Conservation (phyloP, 2,888 invertebrate species). For the Megalurothrips usitatus region DNA sequence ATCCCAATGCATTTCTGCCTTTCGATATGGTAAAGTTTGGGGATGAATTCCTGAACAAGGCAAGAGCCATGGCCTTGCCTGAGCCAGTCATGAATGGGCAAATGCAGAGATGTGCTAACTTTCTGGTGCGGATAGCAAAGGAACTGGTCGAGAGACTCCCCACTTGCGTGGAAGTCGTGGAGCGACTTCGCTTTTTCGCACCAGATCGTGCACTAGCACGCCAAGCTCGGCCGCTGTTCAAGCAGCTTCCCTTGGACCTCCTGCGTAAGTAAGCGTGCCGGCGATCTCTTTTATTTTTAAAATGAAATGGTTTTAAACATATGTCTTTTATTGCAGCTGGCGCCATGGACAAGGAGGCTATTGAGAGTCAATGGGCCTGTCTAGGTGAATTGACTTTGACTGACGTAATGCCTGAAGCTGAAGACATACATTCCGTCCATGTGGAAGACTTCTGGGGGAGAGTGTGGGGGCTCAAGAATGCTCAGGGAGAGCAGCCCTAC, state of each 20-base stretch:
- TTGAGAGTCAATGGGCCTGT: background rate
- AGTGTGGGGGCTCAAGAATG: slow-evolving; percentile 29
- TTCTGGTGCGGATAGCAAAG: background rate
- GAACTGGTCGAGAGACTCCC: background rate
- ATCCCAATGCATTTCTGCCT: background rate
- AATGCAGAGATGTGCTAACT: background rate
- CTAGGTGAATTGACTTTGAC: background rate
- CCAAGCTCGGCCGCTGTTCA: background rate
- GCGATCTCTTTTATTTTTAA: background rate
- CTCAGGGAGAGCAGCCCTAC: slow-evolving; percentile 35
- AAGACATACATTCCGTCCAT: background rate
- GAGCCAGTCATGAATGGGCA: background rate
- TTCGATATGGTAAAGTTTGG: background rate
- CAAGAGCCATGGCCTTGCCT: background rate
- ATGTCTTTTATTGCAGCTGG: background rate
- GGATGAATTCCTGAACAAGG: background rate
- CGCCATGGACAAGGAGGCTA: background rate
- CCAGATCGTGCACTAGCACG: background rate
- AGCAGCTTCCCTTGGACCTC: background rate
- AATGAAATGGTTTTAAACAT: background rate
- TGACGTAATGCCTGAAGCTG: background rate
- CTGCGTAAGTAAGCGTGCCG: background rate
- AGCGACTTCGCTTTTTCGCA: background rate
- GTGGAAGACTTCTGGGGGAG: background rate
- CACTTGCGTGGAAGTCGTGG: background rate